Evolutionary conservation across 2,888 invertebrate species (phyloP), one percentile per base, ranked within the genome.

Genomic region (Campaea margaritaria): DNA sequence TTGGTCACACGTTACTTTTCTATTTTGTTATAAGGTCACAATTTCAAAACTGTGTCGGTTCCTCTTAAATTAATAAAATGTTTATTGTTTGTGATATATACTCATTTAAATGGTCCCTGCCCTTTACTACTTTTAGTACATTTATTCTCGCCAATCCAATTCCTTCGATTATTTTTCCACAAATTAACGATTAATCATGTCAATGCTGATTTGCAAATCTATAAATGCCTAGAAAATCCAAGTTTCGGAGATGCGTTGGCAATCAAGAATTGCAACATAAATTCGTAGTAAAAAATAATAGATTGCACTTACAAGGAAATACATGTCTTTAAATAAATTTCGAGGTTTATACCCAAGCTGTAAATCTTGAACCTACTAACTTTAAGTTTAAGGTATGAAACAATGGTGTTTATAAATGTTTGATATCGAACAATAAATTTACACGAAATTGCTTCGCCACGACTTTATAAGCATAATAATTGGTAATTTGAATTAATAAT

Each of bases 1-100:
- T 76, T 45, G 46, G 72, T 73, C 72, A 78, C 64, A 56, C 59
- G 41, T 48, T 43, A 60, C 61, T 41, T 67, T 50, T 58, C 50
- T 62, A 59, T 78, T 76, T 73, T 62, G 61, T 56, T 72, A 72
- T 58, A 13, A 38, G 43, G 14, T 39, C 13, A 36, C 10, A 12
- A n/a, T 43, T 14, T 48, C 2, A 21, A 21, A 21, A 5, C 27
- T 34, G 13, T 12, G 15, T 42, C 12, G 34, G 21, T 42, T 39
- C 11, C 34, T 36, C 28, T 43, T 14, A 13, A 27, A 43, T 36
- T 12, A 36, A 3, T 36, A 36, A 36, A n/a, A 2, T 12, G 7
- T 36, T n/a, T 10, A 12, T n/a, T n/a, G n/a, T n/a, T 2, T 5
- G 34, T 34, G 36, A 36, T 10, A n/a, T 9, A 3, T 31, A 31